These are phyloP conservation scores for Philotrypesis tridentata DNA, from an alignment of 1,140 invertebrate species.

Conservation along the genomic window DNA sequence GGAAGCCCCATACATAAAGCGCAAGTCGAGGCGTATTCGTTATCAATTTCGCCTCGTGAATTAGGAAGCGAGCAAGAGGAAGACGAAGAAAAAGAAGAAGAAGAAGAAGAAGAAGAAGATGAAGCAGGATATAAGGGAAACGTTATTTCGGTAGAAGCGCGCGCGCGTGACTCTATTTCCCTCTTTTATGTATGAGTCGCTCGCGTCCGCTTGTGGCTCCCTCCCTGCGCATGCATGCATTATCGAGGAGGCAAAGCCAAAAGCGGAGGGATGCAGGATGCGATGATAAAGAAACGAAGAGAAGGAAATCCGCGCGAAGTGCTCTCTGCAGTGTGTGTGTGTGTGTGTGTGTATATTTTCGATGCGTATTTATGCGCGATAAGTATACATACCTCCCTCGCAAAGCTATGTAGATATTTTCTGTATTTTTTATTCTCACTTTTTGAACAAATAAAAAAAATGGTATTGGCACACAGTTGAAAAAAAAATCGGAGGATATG, in stretches of 20 bases:
- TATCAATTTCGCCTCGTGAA: background rate
- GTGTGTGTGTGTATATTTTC: background rate
- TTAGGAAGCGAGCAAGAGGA: background rate
- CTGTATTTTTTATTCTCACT: background rate
- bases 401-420: background rate
- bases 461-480: background rate
- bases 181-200: background rate
- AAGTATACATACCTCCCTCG: no score
- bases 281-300: background rate
- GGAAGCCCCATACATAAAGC: no score
- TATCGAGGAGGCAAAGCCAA: background rate
- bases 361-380: no score
- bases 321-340: no score
- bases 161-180: background rate
- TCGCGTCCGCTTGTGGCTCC: background rate
- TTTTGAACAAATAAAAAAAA: no score
- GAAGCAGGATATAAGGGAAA: background rate
- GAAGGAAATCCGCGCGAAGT: background rate
- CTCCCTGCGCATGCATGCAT: background rate
- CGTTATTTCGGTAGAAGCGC: no score
- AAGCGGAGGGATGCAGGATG: background rate
- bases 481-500: background rate
- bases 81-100: no score
- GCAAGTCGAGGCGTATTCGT: background rate
- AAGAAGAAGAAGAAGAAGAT: background rate